Conservation (phyloP, 1,140 invertebrate genomes). For the Laupala kohalensis region DNA sequence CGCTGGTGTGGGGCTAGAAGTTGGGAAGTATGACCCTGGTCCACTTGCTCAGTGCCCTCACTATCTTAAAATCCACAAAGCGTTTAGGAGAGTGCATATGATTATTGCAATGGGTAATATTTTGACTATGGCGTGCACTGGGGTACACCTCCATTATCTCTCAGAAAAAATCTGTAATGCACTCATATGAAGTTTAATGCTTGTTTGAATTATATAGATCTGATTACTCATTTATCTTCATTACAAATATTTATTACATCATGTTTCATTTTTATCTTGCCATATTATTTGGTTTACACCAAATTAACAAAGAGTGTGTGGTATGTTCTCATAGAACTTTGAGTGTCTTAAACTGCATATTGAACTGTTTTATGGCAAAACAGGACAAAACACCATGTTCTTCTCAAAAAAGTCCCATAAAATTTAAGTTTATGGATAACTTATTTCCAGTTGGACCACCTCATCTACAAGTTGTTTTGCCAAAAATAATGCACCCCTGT, state of each 20-base stretch:
- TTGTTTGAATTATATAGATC: neutral
- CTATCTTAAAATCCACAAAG: constrained; percentile 49
- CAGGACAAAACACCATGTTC: too few relatives aligned
- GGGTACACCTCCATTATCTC: constrained; percentile 53
- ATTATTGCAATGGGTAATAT: constrained; percentile 59
- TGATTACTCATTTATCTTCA: neutral
- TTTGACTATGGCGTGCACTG: constrained; percentile 52
- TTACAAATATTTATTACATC: neutral
- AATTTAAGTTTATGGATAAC: too few relatives aligned
- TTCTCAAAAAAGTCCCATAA: too few relatives aligned
- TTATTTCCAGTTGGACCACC: too few relatives aligned
- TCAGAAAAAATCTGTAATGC: constrained; percentile 36
- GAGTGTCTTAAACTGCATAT: neutral
- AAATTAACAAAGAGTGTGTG: neutral
- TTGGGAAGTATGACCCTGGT: constrained; percentile 50
- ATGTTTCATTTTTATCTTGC: neutral
- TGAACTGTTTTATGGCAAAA: too few relatives aligned
- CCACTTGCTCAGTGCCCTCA: constrained; percentile 51
- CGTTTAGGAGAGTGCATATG: constrained; percentile 53
- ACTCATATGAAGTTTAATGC: neutral
- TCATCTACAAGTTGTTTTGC: too few relatives aligned
- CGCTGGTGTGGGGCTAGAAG: constrained; percentile 54
- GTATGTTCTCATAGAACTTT: neutral
- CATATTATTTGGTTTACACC: neutral
- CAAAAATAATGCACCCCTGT: too few relatives aligned